A percentile compares a stretch with the other conserved stretches of the same genome.
Evolutionary conservation across 2,888 invertebrate genomes (phyloP).

Genomic region (Microctonus brassicae): DNA sequence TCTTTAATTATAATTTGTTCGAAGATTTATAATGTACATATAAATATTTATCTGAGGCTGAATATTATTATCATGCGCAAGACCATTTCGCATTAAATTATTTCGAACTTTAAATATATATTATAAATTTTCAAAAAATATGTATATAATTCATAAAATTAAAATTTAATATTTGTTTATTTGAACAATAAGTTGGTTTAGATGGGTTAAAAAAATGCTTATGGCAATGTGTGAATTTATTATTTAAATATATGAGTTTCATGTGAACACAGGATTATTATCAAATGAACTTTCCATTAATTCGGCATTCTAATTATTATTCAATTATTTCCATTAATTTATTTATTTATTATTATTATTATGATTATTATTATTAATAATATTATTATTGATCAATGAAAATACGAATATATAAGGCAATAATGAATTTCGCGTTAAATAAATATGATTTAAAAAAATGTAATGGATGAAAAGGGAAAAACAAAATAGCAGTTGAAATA

Average conservation of each 20-base stretch:
- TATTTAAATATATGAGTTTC: not conserved
- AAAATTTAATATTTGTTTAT: not conserved
- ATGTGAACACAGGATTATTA: slow-evolving; percentile 15
- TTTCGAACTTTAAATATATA: not conserved
- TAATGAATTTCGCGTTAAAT: not conserved
- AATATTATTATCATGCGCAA: not conserved
- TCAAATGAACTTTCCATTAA: not conserved
- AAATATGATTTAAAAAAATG: not conserved
- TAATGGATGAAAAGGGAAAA: not conserved
- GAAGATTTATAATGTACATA: too few relatives aligned
- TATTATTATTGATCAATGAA: slow-evolving; percentile 1
- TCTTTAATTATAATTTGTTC: too few relatives aligned
- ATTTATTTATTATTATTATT: slow-evolving; percentile 29
- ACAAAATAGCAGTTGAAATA: not conserved
- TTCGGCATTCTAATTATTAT: slow-evolving; percentile 10
- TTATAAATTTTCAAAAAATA: not conserved
- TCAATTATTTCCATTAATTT: slow-evolving; percentile 28
- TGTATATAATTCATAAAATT: not conserved
- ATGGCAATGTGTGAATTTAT: not conserved
- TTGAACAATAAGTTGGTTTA: not conserved
- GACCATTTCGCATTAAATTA: not conserved
- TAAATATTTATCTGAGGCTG: not conserved
- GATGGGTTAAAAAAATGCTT: not conserved
- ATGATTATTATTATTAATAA: slow-evolving; percentile 26
- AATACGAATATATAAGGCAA: not conserved